Evolutionary conservation across 2,797 vertebrate species (phyloP), one percentile per base, ranked within the genome.

Genomic region (Clarias laeviceps): DNA sequence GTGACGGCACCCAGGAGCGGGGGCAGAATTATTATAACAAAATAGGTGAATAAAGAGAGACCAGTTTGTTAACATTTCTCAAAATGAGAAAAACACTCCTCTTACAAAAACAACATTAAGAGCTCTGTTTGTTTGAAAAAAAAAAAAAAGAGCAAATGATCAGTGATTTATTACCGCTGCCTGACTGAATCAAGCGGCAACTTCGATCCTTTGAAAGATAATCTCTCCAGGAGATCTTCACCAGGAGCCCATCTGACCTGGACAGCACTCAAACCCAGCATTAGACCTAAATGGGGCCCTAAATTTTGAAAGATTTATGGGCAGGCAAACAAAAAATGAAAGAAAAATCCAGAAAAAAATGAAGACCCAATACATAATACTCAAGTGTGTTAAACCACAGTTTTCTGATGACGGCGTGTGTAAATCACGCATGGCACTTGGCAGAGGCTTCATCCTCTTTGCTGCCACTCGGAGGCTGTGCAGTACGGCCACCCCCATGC

Each of bases 341-440:
- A 70, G 29, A 45, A 45, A 87, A 92, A 92, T 90, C 90, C 89
- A 88, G 87, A 94, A 92, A 85, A 88, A 82, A 84, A 76, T 45
- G 66, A 27, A 82, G 64, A 20, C 90, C 87, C 87, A 88, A 89
- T 24, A 89, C 87, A 89, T 92, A 85, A 85, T 90, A 91, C 89
- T 94, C 87, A 83, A 94, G 89, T 90, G 86, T 73, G 89, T 89
- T 91, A 91, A 91, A 94, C 91, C 91, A 77, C 89, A 88, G 79
- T 87, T 94, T 91, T 93, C 90, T 92, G 91, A 91, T 90, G 83
- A 92, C 91, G 89, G 82, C 2, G 84, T 87, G 89, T 88, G 91
- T 94, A 95, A 95, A 95, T 95, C 93, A 94, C 59, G 89, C 82
- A 90, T 89, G 5, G 84, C 87, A 89, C 89, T 90, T 84, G 80